Conservation (phyloP, 2,888 invertebrate genomes). For the Caenorhabditis auriculariae region DNA sequence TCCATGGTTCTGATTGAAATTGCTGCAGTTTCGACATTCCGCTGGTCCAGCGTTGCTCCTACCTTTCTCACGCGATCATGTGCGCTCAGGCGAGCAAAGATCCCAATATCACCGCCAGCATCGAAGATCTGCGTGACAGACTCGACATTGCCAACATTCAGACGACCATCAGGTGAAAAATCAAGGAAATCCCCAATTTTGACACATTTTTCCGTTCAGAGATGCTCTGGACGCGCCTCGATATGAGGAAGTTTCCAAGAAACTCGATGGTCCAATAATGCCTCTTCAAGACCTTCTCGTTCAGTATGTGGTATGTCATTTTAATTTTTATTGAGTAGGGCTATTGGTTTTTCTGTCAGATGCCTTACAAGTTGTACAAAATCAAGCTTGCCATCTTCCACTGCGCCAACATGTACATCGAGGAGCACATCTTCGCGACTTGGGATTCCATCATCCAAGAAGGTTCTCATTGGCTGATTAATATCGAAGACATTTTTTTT, state of each 20-base stretch:
- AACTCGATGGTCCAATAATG: constrained; percentile 29
- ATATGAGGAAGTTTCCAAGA: constrained; percentile 12
- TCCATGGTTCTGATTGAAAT: no score
- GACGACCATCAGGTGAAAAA: constrained; percentile 37
- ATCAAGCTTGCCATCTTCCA: constrained; percentile 91
- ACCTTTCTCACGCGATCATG: constrained; percentile 88
- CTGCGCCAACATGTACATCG: constrained; percentile 88
- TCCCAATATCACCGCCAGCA: constrained; percentile 73
- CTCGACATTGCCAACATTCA: constrained; percentile 84
- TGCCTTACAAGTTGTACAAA: constrained; percentile 68
- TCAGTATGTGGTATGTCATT: constrained; percentile 18
- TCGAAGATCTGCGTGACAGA: constrained; percentile 88
- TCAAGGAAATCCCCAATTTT: neutral
- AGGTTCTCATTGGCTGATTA: no score
- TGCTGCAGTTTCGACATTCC: constrained; percentile 77
- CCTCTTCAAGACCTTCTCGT: constrained; percentile 32
- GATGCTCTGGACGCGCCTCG: constrained; percentile 13
- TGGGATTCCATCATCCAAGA: constrained; percentile 80
- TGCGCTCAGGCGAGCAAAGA: constrained; percentile 79
- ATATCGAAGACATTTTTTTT: neutral
- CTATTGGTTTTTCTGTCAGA: neutral
- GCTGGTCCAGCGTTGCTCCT: constrained; percentile 81
- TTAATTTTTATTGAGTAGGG: neutral
- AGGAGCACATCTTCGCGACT: constrained; percentile 81
- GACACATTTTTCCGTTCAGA: constrained; percentile 1